Evolutionary conservation across 1,140 invertebrate genomes (phyloP).

Genomic region (Papilio polyxenes): DNA sequence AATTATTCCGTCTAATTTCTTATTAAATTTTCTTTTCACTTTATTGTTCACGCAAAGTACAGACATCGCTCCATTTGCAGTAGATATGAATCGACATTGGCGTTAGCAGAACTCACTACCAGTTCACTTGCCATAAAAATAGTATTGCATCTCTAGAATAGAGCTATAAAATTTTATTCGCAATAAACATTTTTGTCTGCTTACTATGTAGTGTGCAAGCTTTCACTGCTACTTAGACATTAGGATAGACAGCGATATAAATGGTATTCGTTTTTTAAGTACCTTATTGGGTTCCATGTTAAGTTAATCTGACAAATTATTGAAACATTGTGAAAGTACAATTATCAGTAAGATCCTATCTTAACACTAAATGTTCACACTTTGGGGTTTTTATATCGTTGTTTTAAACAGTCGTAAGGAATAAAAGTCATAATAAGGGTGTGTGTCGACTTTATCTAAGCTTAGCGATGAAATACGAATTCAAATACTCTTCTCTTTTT

Average conservation of each 20-base stretch:
- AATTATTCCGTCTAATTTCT: neutral
- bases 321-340: no score
- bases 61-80: conserved; percentile 3
- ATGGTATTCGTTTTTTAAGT: neutral
- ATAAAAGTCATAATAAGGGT: no score
- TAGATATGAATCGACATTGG: neutral
- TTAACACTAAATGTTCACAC: no score
- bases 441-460: no score
- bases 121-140: conserved; percentile 6
- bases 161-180: neutral
- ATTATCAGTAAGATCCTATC: no score
- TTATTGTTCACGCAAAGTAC: neutral
- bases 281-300: neutral
- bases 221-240: neutral
- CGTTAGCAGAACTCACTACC: conserved; percentile 12
- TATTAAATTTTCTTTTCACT: neutral
- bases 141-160: conserved; percentile 19
- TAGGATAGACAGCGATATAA: neutral
- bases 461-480: no score
- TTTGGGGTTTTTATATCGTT: no score
- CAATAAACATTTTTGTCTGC: conserved; percentile 23
- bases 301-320: no score
- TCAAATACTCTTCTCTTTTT: no score
- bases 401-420: no score
- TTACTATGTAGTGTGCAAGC: neutral